A percentile compares a stretch with the other conserved stretches of the same genome.
Evolutionary conservation across 2,797 vertebrate species (phyloP).

Genomic region (Urosaurus nigricauda): DNA sequence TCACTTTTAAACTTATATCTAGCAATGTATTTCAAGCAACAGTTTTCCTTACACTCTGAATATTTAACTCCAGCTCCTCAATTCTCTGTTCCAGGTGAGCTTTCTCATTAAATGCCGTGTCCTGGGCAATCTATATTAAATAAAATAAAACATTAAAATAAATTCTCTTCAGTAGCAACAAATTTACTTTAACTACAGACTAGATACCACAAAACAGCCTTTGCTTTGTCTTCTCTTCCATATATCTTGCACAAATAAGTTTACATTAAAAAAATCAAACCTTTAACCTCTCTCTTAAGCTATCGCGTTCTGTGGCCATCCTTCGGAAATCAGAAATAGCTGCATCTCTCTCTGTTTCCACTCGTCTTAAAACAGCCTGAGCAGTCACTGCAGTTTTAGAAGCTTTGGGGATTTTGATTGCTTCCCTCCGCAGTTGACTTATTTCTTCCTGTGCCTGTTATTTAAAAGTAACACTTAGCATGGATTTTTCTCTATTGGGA

Average conservation of each 20-base stretch:
- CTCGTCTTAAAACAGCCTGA: slow-evolving; percentile 78
- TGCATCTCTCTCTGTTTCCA: slow-evolving; percentile 81
- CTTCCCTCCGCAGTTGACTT: slow-evolving; percentile 77
- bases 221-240: slow-evolving; percentile 28
- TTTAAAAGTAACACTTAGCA: slow-evolving; percentile 31
- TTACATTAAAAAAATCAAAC: slow-evolving; percentile 65
- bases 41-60: slow-evolving; percentile 78
- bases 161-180: background rate
- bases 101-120: slow-evolving; percentile 82
- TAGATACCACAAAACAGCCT: slow-evolving; percentile 14
- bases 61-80: slow-evolving; percentile 82
- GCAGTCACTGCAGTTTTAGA: slow-evolving; percentile 71
- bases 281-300: slow-evolving; percentile 84
- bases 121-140: slow-evolving; percentile 83
- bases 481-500: slow-evolving; percentile 14
- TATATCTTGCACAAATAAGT: background rate
- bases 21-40: slow-evolving; percentile 27
- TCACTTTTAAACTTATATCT: background rate
- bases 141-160: slow-evolving; percentile 45
- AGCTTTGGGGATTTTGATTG: slow-evolving; percentile 77
- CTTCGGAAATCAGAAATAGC: slow-evolving; percentile 79
- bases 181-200: slow-evolving; percentile 32
- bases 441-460: slow-evolving; percentile 84
- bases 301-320: slow-evolving; percentile 84
- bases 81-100: slow-evolving; percentile 84